Evolutionary conservation across 1,140 invertebrate species (phyloP).

Genomic region (Halyomorpha halys): DNA sequence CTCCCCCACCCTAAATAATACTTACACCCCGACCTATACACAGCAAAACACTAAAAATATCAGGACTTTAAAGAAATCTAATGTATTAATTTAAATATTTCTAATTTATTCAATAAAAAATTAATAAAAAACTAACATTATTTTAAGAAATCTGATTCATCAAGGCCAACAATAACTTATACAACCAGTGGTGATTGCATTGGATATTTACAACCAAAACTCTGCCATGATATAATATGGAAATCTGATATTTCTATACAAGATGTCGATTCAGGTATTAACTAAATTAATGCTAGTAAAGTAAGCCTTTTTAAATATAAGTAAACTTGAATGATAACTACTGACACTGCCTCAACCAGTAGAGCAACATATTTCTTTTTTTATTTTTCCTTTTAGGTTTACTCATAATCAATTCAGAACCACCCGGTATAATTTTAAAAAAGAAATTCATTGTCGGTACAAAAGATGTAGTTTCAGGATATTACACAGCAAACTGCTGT

Average conservation of each 20-base stretch:
- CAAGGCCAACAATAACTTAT: conserved; percentile 18
- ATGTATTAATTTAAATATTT: too few species aligned
- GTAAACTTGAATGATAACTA: not conserved
- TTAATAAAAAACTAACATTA: too few species aligned
- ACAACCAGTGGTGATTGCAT: conserved; percentile 16
- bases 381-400: conserved; percentile 21
- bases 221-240: conserved; percentile 21
- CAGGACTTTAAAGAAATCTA: too few species aligned
- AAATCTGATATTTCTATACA: conserved; percentile 18
- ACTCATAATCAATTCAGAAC: conserved; percentile 22
- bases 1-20: too few species aligned
- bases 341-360: too few species aligned
- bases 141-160: conserved; percentile 12
- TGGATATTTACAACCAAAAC: conserved; percentile 9
- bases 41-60: too few species aligned
- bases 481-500: conserved; percentile 24
- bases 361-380: not conserved
- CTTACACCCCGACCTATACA: too few species aligned
- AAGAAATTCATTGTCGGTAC: conserved; percentile 26
- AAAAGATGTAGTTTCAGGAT: conserved; percentile 19
- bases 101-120: too few species aligned
- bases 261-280: conserved; percentile 23
- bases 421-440: conserved; percentile 18
- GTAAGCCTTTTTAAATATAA: not conserved
- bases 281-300: not conserved